phyloP scores from a whole-genome alignment of 2,113 vertebrate genomes.

The Aptenodytes patagonicus region DNA sequence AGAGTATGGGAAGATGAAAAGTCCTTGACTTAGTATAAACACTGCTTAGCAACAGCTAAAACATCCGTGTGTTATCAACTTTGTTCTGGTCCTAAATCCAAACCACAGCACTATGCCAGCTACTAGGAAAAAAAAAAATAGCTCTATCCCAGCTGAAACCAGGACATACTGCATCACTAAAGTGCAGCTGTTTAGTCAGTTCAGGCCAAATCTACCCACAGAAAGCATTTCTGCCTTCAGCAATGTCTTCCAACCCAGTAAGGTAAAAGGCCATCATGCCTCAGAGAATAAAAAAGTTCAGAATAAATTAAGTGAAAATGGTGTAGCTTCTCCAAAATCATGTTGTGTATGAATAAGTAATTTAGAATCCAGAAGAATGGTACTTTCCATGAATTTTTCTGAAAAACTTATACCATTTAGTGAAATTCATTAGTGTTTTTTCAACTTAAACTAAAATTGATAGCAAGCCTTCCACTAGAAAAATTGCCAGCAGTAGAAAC shows the following conservation, averaged over 20 bases:
- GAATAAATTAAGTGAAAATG: not conserved
- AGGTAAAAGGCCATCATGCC: not conserved
- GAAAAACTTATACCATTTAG: not conserved
- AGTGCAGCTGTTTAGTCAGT: not conserved
- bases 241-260: not conserved
- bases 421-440: not conserved
- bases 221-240: not conserved
- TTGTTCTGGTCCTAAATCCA: too few relatives aligned
- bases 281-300: not conserved
- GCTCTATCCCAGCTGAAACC: too few relatives aligned
- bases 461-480: not conserved
- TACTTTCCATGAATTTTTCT: not conserved
- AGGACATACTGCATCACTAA: not conserved
- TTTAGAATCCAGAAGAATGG: not conserved
- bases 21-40: too few relatives aligned
- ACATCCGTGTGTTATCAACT: too few relatives aligned
- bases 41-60: too few relatives aligned
- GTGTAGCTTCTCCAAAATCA: not conserved
- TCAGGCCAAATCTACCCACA: not conserved
- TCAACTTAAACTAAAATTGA: not conserved
- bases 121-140: too few relatives aligned
- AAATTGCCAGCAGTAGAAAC: not conserved
- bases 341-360: not conserved
- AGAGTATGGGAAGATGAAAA: too few relatives aligned
- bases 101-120: too few relatives aligned